These are phyloP conservation scores for Manduca sexta DNA, from an alignment of 1,140 invertebrate species.

Conservation along the genomic window DNA sequence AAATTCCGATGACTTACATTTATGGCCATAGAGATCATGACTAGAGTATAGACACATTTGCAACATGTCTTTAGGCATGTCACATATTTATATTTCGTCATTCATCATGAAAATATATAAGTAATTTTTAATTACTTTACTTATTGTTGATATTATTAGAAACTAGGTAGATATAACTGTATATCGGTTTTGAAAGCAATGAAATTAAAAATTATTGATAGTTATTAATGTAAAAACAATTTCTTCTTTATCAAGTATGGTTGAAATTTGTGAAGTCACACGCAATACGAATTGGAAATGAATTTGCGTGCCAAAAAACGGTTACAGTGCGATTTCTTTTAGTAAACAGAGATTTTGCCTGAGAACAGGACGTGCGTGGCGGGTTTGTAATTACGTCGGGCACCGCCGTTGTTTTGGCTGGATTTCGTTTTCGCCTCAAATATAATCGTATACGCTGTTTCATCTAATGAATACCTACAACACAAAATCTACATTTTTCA, in stretches of 20 bases:
- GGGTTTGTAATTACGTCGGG: conserved; percentile 49
- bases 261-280: conserved; percentile 54
- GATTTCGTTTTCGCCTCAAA: conserved; percentile 33
- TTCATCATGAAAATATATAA: too few species aligned
- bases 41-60: too few species aligned
- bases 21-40: too few species aligned
- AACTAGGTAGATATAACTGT: neutral
- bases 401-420: conserved; percentile 37
- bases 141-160: too few species aligned
- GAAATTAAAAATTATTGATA: neutral
- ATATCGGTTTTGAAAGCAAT: neutral
- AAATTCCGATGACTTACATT: too few species aligned
- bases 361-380: conserved; percentile 36
- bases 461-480: conserved; percentile 20
- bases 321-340: conserved; percentile 54
- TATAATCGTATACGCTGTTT: conserved; percentile 37
- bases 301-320: conserved; percentile 59
- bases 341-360: conserved; percentile 49
- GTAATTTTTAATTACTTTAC: too few species aligned
- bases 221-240: conserved; percentile 28
- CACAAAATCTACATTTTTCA: conserved; percentile 40
- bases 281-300: conserved; percentile 43
- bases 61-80: too few species aligned
- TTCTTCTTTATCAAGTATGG: conserved; percentile 41
- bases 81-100: too few species aligned